Evolutionary conservation across 2,888 invertebrate genomes (phyloP).

Genomic region (Idaea biselata): DNA sequence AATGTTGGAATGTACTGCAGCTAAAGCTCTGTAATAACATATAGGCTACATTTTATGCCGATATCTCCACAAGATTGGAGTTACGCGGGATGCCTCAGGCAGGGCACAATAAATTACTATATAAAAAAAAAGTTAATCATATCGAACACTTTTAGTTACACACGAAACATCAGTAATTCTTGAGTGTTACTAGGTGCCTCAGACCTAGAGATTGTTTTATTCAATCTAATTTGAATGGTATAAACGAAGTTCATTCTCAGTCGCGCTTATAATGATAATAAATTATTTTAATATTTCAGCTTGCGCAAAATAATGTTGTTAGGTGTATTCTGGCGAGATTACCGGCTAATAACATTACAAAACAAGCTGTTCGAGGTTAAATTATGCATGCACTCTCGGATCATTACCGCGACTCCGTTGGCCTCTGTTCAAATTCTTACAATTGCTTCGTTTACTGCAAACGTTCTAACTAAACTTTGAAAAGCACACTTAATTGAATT

Average conservation of each 20-base stretch:
- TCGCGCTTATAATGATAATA: conserved; percentile 52
- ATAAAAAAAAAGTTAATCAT: no score
- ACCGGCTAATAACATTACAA: conserved; percentile 79
- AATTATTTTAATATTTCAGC: conserved; percentile 77
- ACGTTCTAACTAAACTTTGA: conserved; percentile 35
- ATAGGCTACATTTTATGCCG: no score
- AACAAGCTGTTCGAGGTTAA: conserved; percentile 76
- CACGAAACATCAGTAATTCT: background rate
- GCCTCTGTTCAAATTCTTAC: conserved; percentile 65
- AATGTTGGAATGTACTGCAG: no score
- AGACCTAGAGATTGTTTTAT: conserved; percentile 7
- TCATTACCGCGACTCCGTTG: conserved; percentile 71
- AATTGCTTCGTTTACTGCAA: conserved; percentile 49
- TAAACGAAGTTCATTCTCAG: conserved; percentile 30
- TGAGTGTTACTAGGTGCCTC: background rate
- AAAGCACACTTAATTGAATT: conserved; percentile 33
- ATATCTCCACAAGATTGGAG: no score
- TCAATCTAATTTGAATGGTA: conserved; percentile 18
- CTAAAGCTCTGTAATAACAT: no score
- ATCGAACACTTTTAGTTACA: no score
- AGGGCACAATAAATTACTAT: no score
- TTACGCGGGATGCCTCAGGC: no score
- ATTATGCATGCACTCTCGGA: conserved; percentile 79
- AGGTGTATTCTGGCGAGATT: conserved; percentile 75
- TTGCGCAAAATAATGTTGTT: conserved; percentile 70